Conservation (phyloP, 2,113 vertebrate species). For the Bos indicus region DNA sequence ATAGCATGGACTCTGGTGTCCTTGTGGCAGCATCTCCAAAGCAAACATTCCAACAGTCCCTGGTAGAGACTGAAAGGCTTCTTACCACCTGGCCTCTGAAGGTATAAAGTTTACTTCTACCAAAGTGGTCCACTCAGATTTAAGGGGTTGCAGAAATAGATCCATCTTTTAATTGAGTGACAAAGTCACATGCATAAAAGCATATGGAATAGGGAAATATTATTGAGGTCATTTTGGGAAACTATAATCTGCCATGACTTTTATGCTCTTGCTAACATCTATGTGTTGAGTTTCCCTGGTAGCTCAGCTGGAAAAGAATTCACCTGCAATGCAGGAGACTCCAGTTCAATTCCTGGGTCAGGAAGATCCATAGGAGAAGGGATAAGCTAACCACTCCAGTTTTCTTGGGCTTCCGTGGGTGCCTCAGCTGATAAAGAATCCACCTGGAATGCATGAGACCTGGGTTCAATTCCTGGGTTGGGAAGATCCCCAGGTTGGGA, state of each 20-base stretch:
- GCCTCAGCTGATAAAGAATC: background rate
- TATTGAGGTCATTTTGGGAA: slow-evolving; percentile 2
- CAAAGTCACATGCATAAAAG: background rate
- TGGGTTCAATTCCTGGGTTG: background rate
- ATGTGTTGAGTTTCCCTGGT: background rate
- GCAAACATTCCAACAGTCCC: background rate
- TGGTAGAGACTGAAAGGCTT: background rate
- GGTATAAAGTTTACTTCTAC: background rate
- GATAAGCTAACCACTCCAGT: background rate
- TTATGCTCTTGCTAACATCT: slow-evolving; percentile 2
- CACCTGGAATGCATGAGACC: background rate
- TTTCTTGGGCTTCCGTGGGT: background rate
- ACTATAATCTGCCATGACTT: background rate
- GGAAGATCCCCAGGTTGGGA: background rate
- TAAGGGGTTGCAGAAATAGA: background rate
- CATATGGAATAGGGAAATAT: background rate
- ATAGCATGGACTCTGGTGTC: background rate
- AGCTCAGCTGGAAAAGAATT: background rate
- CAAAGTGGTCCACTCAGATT: background rate
- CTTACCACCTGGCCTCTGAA: background rate
- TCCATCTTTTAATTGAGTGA: background rate
- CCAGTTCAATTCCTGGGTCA: background rate
- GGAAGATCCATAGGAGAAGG: background rate
- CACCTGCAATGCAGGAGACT: background rate
- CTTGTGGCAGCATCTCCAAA: background rate